Evolutionary conservation across 2,113 vertebrate species (phyloP).

Genomic region (Neoarius graeffei): DNA sequence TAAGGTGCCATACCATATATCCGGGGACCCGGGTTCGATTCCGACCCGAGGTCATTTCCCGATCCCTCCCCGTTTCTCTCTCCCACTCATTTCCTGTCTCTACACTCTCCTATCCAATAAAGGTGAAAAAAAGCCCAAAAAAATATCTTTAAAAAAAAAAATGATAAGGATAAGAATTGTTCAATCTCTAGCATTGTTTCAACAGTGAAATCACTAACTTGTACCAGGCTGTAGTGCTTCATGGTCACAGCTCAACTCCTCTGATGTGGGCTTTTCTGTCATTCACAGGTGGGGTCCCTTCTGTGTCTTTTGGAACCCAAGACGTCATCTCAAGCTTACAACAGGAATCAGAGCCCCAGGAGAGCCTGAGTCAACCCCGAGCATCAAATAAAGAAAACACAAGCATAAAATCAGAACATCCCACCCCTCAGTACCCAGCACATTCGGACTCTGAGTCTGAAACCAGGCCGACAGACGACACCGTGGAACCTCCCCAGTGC

Average conservation of each 20-base stretch:
- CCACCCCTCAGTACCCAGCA: background rate
- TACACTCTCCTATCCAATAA: too few species aligned
- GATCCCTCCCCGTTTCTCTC: too few species aligned
- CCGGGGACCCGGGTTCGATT: too few species aligned
- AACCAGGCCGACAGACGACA: background rate
- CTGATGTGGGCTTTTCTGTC: background rate
- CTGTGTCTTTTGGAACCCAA: background rate
- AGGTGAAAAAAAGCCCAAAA: too few species aligned
- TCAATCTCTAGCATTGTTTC: background rate
- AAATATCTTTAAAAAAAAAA: too few species aligned
- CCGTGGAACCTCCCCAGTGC: background rate
- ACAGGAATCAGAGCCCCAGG: slow-evolving; percentile 22
- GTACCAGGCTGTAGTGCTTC: background rate
- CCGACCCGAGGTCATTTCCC: too few species aligned
- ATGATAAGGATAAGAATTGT: too few species aligned
- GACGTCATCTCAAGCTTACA: slow-evolving; percentile 6
- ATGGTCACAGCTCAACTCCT: background rate
- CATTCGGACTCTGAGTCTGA: slow-evolving; percentile 9
- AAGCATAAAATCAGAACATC: slow-evolving; percentile 31
- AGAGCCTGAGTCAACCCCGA: background rate
- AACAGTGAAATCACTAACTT: background rate
- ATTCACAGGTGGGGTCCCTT: slow-evolving; percentile 12
- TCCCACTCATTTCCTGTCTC: too few species aligned
- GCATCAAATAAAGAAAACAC: slow-evolving; percentile 19
- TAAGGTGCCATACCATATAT: too few species aligned